Percentiles rank a stretch among this genome's conserved stretches.
phyloP scores from a whole-genome alignment of 2,113 vertebrate genomes.

The Psilopsiagon aurifrons region DNA sequence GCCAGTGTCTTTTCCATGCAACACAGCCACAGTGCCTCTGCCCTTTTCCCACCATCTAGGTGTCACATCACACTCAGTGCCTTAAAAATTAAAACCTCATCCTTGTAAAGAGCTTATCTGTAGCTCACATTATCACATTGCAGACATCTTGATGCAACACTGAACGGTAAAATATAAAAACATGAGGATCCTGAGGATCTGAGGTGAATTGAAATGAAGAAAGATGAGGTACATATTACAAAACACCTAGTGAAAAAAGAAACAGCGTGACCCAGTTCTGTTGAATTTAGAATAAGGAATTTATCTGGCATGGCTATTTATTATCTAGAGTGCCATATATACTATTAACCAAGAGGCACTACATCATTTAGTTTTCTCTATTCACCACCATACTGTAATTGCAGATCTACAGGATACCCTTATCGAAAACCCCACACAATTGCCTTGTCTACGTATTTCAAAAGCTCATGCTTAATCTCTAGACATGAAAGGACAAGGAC shows the following conservation, averaged over 20 bases:
- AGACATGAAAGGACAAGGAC: conserved; percentile 3
- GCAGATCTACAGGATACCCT: conserved; percentile 40
- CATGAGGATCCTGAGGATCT: not conserved
- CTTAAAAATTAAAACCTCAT: not conserved
- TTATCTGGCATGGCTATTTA: not conserved
- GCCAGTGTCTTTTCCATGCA: rapidly evolving
- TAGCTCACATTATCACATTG: not conserved
- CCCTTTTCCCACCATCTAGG: not conserved
- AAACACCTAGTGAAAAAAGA: not conserved
- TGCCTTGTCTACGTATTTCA: not conserved
- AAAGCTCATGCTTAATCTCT: not conserved
- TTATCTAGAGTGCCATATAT: not conserved
- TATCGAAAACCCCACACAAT: not conserved
- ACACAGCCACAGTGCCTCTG: not conserved
- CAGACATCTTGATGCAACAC: not conserved
- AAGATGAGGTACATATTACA: not conserved
- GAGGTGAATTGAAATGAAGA: not conserved
- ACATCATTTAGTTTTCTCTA: not conserved
- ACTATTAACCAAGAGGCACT: not conserved
- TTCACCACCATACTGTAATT: not conserved
- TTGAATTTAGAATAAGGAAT: not conserved
- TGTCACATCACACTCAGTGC: not conserved
- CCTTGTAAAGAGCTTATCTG: not conserved
- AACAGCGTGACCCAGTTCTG: not conserved
- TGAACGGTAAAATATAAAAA: not conserved